Evolutionary conservation across 2,888 invertebrate genomes (phyloP).

Genomic region (Aplocera efformata): DNA sequence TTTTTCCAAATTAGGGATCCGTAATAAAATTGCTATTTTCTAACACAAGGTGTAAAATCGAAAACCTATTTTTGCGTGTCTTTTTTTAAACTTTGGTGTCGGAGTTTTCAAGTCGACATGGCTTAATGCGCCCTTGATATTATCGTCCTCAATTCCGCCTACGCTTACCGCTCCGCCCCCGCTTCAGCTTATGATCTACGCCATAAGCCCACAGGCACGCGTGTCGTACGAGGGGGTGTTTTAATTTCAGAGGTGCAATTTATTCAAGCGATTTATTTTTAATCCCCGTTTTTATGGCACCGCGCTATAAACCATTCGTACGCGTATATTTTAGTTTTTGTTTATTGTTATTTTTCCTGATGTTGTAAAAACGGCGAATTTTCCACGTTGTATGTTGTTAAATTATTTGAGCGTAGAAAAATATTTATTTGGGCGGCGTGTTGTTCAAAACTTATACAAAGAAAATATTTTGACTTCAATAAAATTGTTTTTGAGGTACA

Average conservation of each 20-base stretch:
- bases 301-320: slow-evolving; percentile 74
- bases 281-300: slow-evolving; percentile 78
- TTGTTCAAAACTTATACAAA: no score
- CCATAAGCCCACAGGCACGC: slow-evolving; percentile 52
- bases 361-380: slow-evolving; percentile 12
- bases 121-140: no score
- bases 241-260: slow-evolving; percentile 80
- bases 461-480: no score
- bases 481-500: no score
- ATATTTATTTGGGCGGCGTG: no score
- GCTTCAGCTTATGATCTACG: slow-evolving; percentile 33
- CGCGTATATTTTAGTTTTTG: slow-evolving; percentile 60
- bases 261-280: slow-evolving; percentile 81
- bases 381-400: slow-evolving; percentile 7
- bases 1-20: no score
- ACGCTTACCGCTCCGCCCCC: slow-evolving; percentile 18
- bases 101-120: no score
- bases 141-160: neutral
- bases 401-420: neutral
- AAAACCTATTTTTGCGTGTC: no score
- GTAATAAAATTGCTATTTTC: no score
- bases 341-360: slow-evolving; percentile 25
- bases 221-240: slow-evolving; percentile 75
- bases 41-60: no score
- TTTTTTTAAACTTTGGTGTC: no score